Evolutionary conservation across 2,113 vertebrate species (phyloP).

Genomic region (Etheostoma spectabile): DNA sequence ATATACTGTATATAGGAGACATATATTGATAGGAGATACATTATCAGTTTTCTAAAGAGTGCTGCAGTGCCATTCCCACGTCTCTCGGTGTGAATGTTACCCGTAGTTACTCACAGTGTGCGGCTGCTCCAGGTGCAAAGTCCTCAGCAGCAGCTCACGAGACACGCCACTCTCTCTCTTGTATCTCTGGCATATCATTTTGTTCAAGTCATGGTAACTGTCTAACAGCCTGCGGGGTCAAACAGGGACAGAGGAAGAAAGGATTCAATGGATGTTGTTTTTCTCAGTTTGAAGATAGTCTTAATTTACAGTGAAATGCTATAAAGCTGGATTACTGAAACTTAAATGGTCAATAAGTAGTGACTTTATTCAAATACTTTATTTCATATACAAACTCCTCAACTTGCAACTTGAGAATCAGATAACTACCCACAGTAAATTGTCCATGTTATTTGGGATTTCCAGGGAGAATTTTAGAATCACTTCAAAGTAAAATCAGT

Average conservation of each 20-base stretch:
- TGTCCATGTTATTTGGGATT: no score
- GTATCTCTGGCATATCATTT: slow-evolving; percentile 81
- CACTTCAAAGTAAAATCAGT: no score
- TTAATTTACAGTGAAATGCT: background rate
- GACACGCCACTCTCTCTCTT: slow-evolving; percentile 73
- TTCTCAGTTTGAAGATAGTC: background rate
- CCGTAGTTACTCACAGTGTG: slow-evolving; percentile 68
- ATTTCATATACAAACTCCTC: background rate
- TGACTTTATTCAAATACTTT: background rate
- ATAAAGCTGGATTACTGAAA: background rate
- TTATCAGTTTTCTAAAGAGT: background rate
- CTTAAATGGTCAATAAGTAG: background rate
- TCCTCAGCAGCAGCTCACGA: slow-evolving; percentile 76
- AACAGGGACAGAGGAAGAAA: slow-evolving; percentile 4
- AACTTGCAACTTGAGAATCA: background rate
- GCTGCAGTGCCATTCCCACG: background rate
- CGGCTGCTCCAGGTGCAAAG: slow-evolving; percentile 67
- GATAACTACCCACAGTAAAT: no score
- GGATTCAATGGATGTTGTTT: background rate
- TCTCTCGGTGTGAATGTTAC: rapidly evolving
- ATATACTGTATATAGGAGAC: no score
- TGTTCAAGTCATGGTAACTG: slow-evolving; percentile 82
- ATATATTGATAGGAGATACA: no score
- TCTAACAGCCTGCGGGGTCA: slow-evolving; percentile 76
- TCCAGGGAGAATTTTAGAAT: no score